These are phyloP conservation scores for Steinernema hermaphroditum DNA, from an alignment of 2,888 invertebrate genomes.

Conservation along the genomic window DNA sequence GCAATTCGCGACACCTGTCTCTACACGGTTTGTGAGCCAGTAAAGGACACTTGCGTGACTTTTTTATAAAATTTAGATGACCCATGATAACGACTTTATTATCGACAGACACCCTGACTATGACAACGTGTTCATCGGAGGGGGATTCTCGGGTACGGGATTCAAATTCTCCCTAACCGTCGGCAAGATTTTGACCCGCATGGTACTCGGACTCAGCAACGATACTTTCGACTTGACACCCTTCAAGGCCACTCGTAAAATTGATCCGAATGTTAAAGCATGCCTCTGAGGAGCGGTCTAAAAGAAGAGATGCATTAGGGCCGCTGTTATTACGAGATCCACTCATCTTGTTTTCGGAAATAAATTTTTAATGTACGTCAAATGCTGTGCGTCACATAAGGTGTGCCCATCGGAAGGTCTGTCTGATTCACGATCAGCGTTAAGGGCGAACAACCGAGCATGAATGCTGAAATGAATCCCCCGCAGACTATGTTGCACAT, in stretches of 20 bases:
- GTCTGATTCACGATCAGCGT: no score
- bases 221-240: constrained; percentile 34
- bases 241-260: constrained; percentile 35
- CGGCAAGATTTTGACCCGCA: constrained; percentile 42
- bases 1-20: constrained; percentile 38
- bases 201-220: constrained; percentile 30
- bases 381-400: constrained; percentile 16
- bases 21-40: constrained; percentile 41
- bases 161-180: constrained; percentile 56
- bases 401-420: background rate
- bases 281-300: constrained; percentile 3
- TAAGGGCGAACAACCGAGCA: no score
- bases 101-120: constrained; percentile 42
- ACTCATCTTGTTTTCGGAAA: constrained; percentile 26
- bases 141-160: constrained; percentile 62
- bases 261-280: constrained; percentile 35
- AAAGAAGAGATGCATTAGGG: constrained; percentile 14
- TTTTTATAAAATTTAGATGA: constrained; percentile 38
- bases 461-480: no score
- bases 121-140: constrained; percentile 54
- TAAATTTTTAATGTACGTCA: constrained; percentile 13
- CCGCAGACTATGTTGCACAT: no score
- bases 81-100: constrained; percentile 40
- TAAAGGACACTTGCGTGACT: background rate
- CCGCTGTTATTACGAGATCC: background rate